A percentile compares a stretch with the other conserved stretches of the same genome.
These are phyloP conservation scores for Enchytraeus crypticus DNA, from an alignment of 2,888 invertebrate genomes.

Conservation along the genomic window DNA sequence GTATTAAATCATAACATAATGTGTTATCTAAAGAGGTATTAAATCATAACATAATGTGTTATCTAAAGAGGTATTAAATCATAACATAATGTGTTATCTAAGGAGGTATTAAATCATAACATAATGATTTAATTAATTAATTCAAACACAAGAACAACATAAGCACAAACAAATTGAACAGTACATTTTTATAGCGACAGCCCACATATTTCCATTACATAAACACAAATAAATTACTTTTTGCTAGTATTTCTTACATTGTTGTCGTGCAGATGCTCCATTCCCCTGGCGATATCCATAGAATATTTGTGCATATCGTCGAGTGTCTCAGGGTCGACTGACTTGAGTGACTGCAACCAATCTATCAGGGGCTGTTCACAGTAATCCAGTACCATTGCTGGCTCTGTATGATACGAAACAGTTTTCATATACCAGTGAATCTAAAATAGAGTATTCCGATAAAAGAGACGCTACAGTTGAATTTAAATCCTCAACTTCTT, in stretches of 20 bases:
- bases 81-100: no score
- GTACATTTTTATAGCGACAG: neutral
- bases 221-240: no score
- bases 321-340: slow-evolving; percentile 7
- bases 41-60: no score
- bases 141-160: no score
- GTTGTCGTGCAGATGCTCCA: slow-evolving; percentile 13
- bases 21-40: no score
- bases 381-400: slow-evolving; percentile 11
- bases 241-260: neutral
- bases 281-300: slow-evolving; percentile 12
- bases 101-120: no score
- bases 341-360: slow-evolving; percentile 6
- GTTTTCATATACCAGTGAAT: neutral
- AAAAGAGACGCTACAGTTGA: neutral
- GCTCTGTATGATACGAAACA: neutral
- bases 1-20: no score
- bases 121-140: no score
- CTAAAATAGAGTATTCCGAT: no score
- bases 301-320: slow-evolving; percentile 13
- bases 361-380: slow-evolving; percentile 9
- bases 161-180: neutral
- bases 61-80: no score
- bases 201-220: neutral
- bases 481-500: no score